Conservation (phyloP, 2,113 vertebrate species). For the Neotoma lepida region DNA sequence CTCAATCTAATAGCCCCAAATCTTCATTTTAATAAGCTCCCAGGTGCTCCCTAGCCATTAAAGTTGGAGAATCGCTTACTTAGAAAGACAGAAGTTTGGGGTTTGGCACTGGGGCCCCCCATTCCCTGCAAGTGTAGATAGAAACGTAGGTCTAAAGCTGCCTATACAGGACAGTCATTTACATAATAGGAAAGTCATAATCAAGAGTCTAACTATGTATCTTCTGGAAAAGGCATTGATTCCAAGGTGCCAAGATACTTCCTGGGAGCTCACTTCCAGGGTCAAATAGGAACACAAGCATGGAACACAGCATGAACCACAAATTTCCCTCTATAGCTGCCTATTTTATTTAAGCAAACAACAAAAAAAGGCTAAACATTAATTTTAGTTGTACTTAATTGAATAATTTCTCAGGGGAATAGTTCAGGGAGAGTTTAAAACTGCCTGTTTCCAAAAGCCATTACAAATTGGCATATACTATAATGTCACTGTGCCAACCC, state of each 20-base stretch:
- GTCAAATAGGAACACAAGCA: slow-evolving; percentile 59
- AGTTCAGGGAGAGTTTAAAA: slow-evolving; percentile 86
- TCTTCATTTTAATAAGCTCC: slow-evolving; percentile 61
- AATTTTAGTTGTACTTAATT: slow-evolving; percentile 93
- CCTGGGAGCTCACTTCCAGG: slow-evolving; percentile 83
- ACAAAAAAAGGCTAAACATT: slow-evolving; percentile 87
- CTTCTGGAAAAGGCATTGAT: neutral
- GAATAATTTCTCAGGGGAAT: slow-evolving; percentile 92
- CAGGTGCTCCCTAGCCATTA: neutral
- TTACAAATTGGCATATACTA: slow-evolving; percentile 92
- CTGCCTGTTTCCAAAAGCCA: slow-evolving; percentile 89
- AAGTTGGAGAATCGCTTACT: slow-evolving; percentile 2
- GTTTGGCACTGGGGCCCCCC: fast-evolving
- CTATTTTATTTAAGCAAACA: slow-evolving; percentile 87
- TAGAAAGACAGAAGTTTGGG: neutral
- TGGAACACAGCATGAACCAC: slow-evolving; percentile 82
- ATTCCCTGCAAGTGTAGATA: neutral
- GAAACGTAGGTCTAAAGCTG: neutral
- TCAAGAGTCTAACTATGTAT: neutral
- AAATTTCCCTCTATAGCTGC: slow-evolving; percentile 83
- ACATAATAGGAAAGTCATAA: neutral
- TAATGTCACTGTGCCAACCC: slow-evolving; percentile 88
- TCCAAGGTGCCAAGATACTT: slow-evolving; percentile 83
- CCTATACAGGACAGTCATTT: neutral
- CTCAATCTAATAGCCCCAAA: slow-evolving; percentile 11